These are phyloP conservation scores for Trematomus bernacchii DNA, from an alignment of 2,797 vertebrate species.

Conservation along the genomic window DNA sequence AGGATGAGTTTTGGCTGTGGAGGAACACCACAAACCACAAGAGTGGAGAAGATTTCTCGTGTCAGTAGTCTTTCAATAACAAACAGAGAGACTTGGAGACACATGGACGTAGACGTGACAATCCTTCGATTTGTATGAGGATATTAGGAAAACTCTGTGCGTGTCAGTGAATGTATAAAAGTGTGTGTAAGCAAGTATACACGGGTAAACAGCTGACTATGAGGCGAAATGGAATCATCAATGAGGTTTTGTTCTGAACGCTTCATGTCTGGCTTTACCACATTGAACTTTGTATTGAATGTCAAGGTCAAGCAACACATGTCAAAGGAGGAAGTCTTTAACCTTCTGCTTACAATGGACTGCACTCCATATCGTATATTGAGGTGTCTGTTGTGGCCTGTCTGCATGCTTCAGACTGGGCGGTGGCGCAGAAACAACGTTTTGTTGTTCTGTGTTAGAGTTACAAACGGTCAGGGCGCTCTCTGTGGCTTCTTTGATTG, in stretches of 20 bases:
- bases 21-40: constrained; percentile 33
- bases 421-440: constrained; percentile 47
- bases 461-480: constrained; percentile 35
- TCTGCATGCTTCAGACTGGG: constrained; percentile 55
- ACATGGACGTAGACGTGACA: background rate
- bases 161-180: background rate
- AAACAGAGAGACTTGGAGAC: constrained; percentile 36
- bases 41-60: constrained; percentile 26
- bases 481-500: constrained; percentile 63
- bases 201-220: background rate
- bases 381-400: constrained; percentile 63
- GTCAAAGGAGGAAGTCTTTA: constrained; percentile 16
- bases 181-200: background rate
- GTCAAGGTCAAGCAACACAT: constrained; percentile 30
- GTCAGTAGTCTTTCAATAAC: constrained; percentile 35
- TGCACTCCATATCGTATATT: constrained; percentile 41
- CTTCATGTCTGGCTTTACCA: constrained; percentile 17
- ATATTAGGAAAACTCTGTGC: background rate
- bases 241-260: background rate
- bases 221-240: constrained; percentile 3
- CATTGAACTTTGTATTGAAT: constrained; percentile 4
- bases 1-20: constrained; percentile 14
- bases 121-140: background rate
- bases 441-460: constrained; percentile 50
- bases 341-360: constrained; percentile 27